Evolutionary conservation across 2,888 invertebrate species (phyloP), one percentile per base, ranked within the genome.

Genomic region (Kuschelorhynchus macadamiae): DNA sequence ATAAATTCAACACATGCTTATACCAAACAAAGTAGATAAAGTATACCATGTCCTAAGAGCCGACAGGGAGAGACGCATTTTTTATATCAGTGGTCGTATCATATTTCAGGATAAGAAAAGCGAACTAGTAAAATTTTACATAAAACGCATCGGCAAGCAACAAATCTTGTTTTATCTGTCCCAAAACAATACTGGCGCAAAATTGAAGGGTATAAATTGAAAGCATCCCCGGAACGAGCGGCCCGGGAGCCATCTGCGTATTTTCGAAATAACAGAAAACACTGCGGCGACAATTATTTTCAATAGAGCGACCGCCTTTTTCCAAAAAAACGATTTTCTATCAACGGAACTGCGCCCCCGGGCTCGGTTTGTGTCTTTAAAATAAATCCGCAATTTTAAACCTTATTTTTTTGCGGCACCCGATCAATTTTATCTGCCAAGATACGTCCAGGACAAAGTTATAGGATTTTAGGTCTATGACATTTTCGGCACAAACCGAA

Each of bases 261-360:
- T 67, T 62, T 67, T 56, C 55, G 55, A 60, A 59, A 61, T 56
- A 67, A 77, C 77, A 78, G 74, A 76, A 77, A 76, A 75, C 77
- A 75, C 77, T 77, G 78, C 78, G 78, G 79, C 78, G 82, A 82
- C 83, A 83, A 82, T 83, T 82, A 83, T 83, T 83, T 83, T 83
- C 82, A 82, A 82, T 82, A 81, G 82, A 76, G 78, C 33, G 32
- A 17, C 76, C 74, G 74, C 72, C 74, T 76, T 76, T 76, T 77
- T 77, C 75, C 74, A 63, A 67, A 52, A 56, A 60, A 55, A 33
- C 73, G 55, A 55, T 47, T 61, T 61, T 61, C 67, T 42, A 67
- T 67, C 61, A 61, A 39, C 55, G 25, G 47, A 67, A 67, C 47
- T 12, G 39, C 32, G 20, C 67, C 67, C 67, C 30, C 8, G 55